Percentiles rank a stretch among this genome's conserved stretches.
phyloP scores from a whole-genome alignment of 2,113 vertebrate genomes.

The Corvus cornix region DNA sequence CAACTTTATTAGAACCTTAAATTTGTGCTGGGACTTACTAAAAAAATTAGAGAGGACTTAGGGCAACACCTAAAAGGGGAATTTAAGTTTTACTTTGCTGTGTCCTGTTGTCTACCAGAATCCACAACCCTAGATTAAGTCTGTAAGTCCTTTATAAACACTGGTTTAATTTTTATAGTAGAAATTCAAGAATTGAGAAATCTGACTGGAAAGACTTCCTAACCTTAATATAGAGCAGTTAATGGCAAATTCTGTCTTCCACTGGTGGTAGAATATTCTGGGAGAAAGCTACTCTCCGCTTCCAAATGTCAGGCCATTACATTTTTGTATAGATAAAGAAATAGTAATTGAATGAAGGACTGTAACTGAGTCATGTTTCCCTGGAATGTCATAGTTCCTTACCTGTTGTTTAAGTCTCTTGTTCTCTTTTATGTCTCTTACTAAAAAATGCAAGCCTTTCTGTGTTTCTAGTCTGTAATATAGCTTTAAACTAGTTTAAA shows the following conservation, averaged over 20 bases:
- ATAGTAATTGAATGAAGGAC: not conserved
- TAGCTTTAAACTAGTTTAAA: not conserved
- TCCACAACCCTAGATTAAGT: not conserved
- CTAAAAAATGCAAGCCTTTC: not conserved
- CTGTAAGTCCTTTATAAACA: not conserved
- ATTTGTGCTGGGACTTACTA: not conserved
- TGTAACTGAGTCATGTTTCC: not conserved
- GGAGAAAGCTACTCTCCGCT: not conserved
- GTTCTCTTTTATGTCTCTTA: not conserved
- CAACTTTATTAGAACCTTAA: not conserved
- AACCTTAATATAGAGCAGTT: not conserved
- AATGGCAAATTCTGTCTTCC: not conserved
- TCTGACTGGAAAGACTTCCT: not conserved
- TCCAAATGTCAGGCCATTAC: not conserved
- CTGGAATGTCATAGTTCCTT: not conserved
- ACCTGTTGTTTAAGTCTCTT: not conserved
- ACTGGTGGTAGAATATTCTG: not conserved
- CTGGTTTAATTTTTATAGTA: not conserved
- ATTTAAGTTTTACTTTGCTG: not conserved
- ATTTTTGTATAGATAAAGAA: not conserved
- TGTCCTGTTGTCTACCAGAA: not conserved
- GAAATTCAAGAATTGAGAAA: not conserved
- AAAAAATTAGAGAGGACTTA: not conserved
- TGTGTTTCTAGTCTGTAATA: not conserved
- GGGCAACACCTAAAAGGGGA: not conserved